A percentile compares a stretch with the other conserved stretches of the same genome.
phyloP scores from a whole-genome alignment of 2,797 vertebrate species.

The Falco peregrinus region DNA sequence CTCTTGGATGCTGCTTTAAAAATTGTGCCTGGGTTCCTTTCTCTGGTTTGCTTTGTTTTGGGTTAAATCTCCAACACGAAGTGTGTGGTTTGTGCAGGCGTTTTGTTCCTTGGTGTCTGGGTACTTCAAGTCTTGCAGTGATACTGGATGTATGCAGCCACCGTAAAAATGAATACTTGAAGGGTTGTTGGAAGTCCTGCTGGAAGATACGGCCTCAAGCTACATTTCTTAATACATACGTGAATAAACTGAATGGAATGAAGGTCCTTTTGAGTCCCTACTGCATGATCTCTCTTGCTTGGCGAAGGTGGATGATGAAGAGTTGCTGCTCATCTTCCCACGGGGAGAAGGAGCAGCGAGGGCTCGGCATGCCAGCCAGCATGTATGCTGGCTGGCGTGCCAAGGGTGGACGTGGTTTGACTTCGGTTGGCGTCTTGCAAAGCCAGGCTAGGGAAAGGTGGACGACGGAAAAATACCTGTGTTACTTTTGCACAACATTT shows the following conservation, averaged over 20 bases:
- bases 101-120: background rate
- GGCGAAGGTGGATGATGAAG: background rate
- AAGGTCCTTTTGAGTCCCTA: background rate
- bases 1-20: background rate
- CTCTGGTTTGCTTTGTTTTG: background rate
- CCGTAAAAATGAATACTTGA: background rate
- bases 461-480: background rate
- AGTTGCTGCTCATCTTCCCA: background rate
- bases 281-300: background rate
- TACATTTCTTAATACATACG: background rate
- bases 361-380: background rate
- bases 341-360: background rate
- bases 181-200: background rate
- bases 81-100: background rate
- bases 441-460: background rate
- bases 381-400: background rate
- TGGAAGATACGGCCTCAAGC: background rate
- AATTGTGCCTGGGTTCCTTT: fast-evolving
- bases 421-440: background rate
- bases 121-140: background rate
- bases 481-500: background rate
- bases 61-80: background rate
- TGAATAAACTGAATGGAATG: background rate
- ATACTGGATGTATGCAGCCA: fast-evolving
- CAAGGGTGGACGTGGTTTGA: background rate